phyloP scores from a whole-genome alignment of 1,140 invertebrate species.

The Bicyclus anynana region DNA sequence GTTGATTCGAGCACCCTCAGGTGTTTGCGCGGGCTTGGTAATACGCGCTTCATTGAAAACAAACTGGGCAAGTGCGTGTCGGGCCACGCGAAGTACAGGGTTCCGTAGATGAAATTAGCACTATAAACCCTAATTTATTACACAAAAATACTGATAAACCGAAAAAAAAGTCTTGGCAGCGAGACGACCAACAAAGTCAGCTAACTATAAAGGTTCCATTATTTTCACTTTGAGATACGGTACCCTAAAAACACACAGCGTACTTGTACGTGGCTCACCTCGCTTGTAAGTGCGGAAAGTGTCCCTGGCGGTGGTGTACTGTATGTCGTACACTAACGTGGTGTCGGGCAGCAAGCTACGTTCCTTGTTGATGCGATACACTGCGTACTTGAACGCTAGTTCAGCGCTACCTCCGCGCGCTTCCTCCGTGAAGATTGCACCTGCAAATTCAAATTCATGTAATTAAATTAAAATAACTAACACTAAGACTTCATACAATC shows the following conservation, averaged over 20 bases:
- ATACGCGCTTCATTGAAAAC: slow-evolving; percentile 11
- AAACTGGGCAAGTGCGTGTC: no score
- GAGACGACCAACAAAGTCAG: no score
- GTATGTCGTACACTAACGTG: slow-evolving; percentile 93
- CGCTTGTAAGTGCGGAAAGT: slow-evolving; percentile 94
- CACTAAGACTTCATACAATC: no score
- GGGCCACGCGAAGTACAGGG: no score
- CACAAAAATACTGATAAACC: no score
- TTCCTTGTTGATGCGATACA: slow-evolving; percentile 94
- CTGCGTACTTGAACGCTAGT: slow-evolving; percentile 94
- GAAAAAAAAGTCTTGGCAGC: no score
- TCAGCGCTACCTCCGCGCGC: slow-evolving; percentile 90
- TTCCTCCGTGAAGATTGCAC: slow-evolving; percentile 94
- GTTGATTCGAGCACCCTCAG: slow-evolving; percentile 17
- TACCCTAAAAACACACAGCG: neutral
- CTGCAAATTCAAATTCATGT: slow-evolving; percentile 76
- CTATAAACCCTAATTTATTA: no score
- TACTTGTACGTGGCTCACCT: slow-evolving; percentile 83
- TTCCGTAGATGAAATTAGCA: no score
- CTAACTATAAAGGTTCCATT: no score
- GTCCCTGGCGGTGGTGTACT: slow-evolving; percentile 89
- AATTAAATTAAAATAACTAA: neutral
- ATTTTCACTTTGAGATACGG: no score
- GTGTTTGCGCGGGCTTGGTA: slow-evolving; percentile 16
- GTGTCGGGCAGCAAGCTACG: slow-evolving; percentile 88